Evolutionary conservation across 2,113 vertebrate species (phyloP), one percentile per base, ranked within the genome.

Genomic region (Ammodytes dubius): DNA sequence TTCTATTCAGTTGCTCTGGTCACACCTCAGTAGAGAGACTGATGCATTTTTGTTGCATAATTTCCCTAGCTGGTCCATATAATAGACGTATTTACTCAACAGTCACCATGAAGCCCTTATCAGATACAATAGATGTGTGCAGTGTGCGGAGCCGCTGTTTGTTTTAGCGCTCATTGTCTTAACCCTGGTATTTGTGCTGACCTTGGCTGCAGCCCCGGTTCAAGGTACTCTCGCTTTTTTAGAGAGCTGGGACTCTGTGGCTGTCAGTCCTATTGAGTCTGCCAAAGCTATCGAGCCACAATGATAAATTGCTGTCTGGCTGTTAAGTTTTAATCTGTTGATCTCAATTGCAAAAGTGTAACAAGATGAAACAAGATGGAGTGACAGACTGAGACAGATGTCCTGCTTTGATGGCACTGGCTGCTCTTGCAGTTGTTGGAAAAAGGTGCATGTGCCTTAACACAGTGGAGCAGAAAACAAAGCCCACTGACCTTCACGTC

Each of bases 161-260:
- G 81, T 69, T 90, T 83, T 87, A 59, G 57, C 57, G 15, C 81
- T 69, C 61, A 81, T 79, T 86, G 75, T 79, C 65, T 86, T 70
- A 76, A 92, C 81, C 80, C 40, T 57, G 52, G 50, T 52, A 49
- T 89, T 88, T 71, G 70, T 27, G 42, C 79, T 85, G 90, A 90
- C 92, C 85, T 91, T 91, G 83, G 52, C 84, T 64, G 14, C 4
- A 15, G 59, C 40, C 57, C 68, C 79, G 75, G 64, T 70, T 81
- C 43, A 37, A 40, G 37, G 27, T 27, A 3, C 47, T 42, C 8
- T 43, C 11, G 2, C 39, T 85, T 87, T 27, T 92, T 79, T 56
- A 73, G 61, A 59, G 66, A 77, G 37, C 43, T 68, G 50, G 50
- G 56, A 39, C 71, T 72, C 68, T 0, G n/a, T 71, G 67, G 52